phyloP scores from a whole-genome alignment of 2,888 invertebrate species.

The Rhingia rostrata region DNA sequence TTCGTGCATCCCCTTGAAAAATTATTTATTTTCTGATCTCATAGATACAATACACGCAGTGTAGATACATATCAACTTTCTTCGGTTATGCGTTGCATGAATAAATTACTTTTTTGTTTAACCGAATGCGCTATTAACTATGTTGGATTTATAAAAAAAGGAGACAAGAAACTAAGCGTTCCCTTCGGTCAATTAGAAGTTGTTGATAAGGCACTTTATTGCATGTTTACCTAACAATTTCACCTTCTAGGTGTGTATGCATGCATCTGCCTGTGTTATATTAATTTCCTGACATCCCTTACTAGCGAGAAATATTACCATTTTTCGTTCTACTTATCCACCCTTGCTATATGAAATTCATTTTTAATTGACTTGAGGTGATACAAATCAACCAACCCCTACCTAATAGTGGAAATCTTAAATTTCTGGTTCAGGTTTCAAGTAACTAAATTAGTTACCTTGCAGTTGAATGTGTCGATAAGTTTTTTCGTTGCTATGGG shows the following conservation, averaged over 20 bases:
- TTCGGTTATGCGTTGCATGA: conserved; percentile 31
- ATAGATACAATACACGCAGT: conserved; percentile 35
- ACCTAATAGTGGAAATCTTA: background rate
- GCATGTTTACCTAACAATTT: conserved; percentile 22
- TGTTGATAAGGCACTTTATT: conserved; percentile 3
- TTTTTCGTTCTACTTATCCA: background rate
- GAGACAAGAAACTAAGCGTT: background rate
- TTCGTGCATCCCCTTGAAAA: conserved; percentile 2
- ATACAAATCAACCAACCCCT: conserved; percentile 37
- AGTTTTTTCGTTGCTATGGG: conserved; percentile 8
- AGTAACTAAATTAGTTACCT: conserved; percentile 2
- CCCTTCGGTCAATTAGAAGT: too few species aligned
- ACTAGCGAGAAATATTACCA: conserved; percentile 15
- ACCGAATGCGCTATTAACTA: conserved; percentile 26
- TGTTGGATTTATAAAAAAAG: conserved; percentile 26
- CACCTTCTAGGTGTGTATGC: background rate
- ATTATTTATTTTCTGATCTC: background rate
- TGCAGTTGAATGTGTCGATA: conserved; percentile 32
- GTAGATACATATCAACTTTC: background rate
- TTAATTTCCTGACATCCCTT: conserved; percentile 4
- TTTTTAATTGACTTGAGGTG: conserved; percentile 63
- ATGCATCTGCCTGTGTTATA: conserved; percentile 8
- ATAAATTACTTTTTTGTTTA: conserved; percentile 52
- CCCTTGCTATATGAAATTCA: conserved; percentile 45
- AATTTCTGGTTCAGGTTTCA: conserved; percentile 14